A percentile compares a stretch with the other conserved stretches of the same genome.
phyloP scores from a whole-genome alignment of 2,888 invertebrate species.

The Thumatha senex region DNA sequence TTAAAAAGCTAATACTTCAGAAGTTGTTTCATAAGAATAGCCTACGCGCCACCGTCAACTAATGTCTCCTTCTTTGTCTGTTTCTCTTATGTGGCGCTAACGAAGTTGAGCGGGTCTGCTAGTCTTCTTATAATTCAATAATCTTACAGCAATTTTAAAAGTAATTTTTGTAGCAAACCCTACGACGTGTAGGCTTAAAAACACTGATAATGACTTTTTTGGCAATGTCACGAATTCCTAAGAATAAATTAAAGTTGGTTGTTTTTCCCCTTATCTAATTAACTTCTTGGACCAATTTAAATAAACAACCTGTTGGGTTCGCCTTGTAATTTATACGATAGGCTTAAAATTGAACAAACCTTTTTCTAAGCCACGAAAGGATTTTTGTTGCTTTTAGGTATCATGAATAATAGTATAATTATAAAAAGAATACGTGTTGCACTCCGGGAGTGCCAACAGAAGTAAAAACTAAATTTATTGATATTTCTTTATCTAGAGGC shows the following conservation, averaged over 20 bases:
- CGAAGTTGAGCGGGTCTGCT: no score
- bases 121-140: no score
- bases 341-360: slow-evolving; percentile 15
- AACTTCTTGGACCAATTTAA: slow-evolving; percentile 43
- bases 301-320: slow-evolving; percentile 42
- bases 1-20: no score
- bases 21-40: no score
- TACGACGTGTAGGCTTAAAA: slow-evolving; percentile 24
- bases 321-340: slow-evolving; percentile 28
- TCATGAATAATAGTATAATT: no score
- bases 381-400: slow-evolving; percentile 5
- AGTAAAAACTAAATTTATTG: no score
- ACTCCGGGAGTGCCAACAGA: no score
- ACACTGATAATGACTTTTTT: slow-evolving; percentile 44
- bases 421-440: no score
- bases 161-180: slow-evolving; percentile 25
- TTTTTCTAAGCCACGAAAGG: slow-evolving; percentile 8
- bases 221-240: slow-evolving; percentile 41
- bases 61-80: no score
- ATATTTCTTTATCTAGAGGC: no score
- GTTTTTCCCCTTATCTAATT: slow-evolving; percentile 44
- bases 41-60: no score
- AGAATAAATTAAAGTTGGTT: slow-evolving; percentile 48
- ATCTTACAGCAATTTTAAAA: neutral
- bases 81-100: no score